Evolutionary conservation across 2,888 invertebrate genomes (phyloP), one percentile per base, ranked within the genome.

Genomic region (Acronicta leporina): DNA sequence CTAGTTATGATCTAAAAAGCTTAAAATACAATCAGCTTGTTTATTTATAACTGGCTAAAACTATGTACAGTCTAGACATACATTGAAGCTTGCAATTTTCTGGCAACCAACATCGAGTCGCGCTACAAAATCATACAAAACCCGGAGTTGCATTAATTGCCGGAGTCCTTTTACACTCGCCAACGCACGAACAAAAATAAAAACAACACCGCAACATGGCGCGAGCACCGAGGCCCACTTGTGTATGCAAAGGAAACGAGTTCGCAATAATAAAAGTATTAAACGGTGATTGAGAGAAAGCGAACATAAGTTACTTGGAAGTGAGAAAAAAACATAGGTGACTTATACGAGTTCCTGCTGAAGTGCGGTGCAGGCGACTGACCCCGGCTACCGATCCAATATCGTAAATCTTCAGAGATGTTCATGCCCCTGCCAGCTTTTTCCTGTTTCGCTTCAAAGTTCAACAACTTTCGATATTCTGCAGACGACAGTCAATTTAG

Each of bases 371-470:
- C 79, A 80, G 88, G 84, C 81, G 82, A 87, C 70, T 86, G 88
- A 87, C 86, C 85, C 77, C 72, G 68, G 83, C 84, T 82, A 83
- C 85, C 80, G 85, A 81, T 80, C 80, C 77, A 75, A 76, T 75
- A 78, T 83, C 86, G 86, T 88, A 88, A 90, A 90, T 88, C 89
- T 84, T 68, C 57, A 50, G 75, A 81, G 80, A 75, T 79, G 81
- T 65, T 77, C 73, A 77, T 70, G 75, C 79, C 79, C 72, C 72
- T 81, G 82, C 84, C 84, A 81, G 78, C 82, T 74, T 82, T 87
- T 86, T 87, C 85, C 85, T 86, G 84, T 84, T 83, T 80, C 75
- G 74, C 73, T 75, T 75, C 68, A 60, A 80, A 84, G 87, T 87
- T 87, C 84, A 88, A 86, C 83, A 87, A 85, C 87, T 84, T 83